Percentiles rank a stretch among this genome's conserved stretches.
These are phyloP conservation scores for Lagocephalus sceleratus DNA, from an alignment of 2,797 vertebrate species.

Conservation along the genomic window DNA sequence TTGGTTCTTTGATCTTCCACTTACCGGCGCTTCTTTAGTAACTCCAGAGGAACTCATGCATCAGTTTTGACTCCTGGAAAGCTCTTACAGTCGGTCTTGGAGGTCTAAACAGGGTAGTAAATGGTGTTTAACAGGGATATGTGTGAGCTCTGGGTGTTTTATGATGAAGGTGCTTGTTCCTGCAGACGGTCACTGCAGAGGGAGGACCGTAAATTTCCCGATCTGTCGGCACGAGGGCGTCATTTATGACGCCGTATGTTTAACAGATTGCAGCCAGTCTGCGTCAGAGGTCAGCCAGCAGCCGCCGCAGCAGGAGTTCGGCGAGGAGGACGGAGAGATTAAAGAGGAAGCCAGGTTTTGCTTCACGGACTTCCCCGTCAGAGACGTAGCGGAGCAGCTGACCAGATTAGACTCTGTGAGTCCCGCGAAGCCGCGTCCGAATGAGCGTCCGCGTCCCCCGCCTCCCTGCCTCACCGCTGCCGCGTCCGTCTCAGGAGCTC, in stretches of 20 bases:
- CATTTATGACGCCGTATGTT: constrained; percentile 9
- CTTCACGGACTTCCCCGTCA: constrained; percentile 76
- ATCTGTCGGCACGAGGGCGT: too few relatives aligned
- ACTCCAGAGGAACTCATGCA: too few relatives aligned
- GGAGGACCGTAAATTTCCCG: too few relatives aligned
- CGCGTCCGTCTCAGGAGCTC: constrained; percentile 75
- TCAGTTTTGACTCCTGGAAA: too few relatives aligned
- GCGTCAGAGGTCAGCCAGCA: constrained; percentile 17
- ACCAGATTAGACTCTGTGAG: constrained; percentile 84
- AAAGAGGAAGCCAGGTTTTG: constrained; percentile 40
- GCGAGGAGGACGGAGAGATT: constrained; percentile 24
- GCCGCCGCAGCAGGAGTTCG: constrained; percentile 12
- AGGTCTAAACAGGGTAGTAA: too few relatives aligned
- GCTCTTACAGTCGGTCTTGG: too few relatives aligned
- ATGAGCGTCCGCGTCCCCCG: background rate
- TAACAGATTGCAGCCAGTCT: constrained; percentile 46
- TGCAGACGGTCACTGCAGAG: too few relatives aligned
- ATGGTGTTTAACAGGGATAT: too few relatives aligned
- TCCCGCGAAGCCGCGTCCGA: constrained; percentile 4
- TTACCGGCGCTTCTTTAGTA: too few relatives aligned
- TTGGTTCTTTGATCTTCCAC: too few relatives aligned
- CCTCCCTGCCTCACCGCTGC: background rate
- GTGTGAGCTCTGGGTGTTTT: too few relatives aligned
- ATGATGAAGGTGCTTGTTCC: too few relatives aligned
- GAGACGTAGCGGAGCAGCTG: constrained; percentile 83